A percentile compares a stretch with the other conserved stretches of the same genome.
phyloP scores from a whole-genome alignment of 2,113 vertebrate genomes.

The Lycaon pictus region DNA sequence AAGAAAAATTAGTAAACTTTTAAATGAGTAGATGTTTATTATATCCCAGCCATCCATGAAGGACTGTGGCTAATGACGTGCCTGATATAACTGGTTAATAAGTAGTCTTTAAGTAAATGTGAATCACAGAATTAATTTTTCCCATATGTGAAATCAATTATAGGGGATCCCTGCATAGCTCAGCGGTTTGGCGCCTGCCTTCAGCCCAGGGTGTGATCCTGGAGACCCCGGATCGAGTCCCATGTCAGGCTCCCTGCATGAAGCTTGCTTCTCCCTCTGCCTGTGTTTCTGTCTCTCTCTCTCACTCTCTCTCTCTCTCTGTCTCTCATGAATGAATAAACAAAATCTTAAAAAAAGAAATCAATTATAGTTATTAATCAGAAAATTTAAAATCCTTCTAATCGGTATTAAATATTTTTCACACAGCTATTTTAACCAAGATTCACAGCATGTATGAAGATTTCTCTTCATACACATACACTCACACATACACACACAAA shows the following conservation, averaged over 20 bases:
- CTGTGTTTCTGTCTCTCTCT: no score
- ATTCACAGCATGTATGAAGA: not conserved
- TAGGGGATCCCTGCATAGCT: not conserved
- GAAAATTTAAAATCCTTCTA: not conserved
- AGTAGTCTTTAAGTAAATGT: not conserved
- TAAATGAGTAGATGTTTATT: not conserved
- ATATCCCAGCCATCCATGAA: not conserved
- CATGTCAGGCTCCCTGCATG: no score
- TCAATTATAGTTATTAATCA: not conserved
- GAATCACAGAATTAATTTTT: not conserved
- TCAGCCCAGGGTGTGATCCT: no score
- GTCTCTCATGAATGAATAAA: no score
- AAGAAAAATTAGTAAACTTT: constrained; percentile 20
- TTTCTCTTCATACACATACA: not conserved
- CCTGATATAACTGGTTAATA: not conserved
- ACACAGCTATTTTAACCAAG: not conserved
- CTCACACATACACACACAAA: not conserved
- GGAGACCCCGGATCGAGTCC: no score
- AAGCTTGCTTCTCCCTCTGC: no score
- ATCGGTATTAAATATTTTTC: not conserved
- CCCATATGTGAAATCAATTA: not conserved
- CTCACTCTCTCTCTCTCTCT: no score
- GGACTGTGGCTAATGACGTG: not conserved
- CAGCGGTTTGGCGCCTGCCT: no score
- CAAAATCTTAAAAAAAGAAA: not conserved